Evolutionary conservation across 2,113 vertebrate species (phyloP), one percentile per base, ranked within the genome.

Genomic region (Acrocephalus kingi): DNA sequence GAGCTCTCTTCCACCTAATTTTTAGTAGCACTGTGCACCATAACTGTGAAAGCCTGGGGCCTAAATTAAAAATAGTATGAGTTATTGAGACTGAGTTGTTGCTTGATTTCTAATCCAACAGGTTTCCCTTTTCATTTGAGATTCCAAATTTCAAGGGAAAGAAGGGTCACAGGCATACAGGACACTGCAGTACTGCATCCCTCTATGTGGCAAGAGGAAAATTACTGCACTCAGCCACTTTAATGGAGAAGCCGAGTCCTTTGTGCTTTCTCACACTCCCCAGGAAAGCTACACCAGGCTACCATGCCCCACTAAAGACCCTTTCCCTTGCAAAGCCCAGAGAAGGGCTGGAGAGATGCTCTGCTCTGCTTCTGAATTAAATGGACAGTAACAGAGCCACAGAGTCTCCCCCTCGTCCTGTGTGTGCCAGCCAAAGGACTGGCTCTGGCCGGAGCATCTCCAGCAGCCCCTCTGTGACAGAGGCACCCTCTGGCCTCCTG

Each of bases 371-470:
- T 58, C 51, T 35, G 19, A 82, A 61, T 20, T 18, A 55, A 62
- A 80, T 0, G 30, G 56, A 31, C 15, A 83, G 22, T 22, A 56
- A 24, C 0, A 11, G 33, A 83, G 21, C 17, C 52, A 19, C 0
- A 35, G 35, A 35, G 0, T 16, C 17, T 55, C 10, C 12, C 11
- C 11, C 22, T 59, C 3, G 0, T 27, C 22, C 46, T 0, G 0
- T 2, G 12, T 11, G 9, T 6, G 24, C 20, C 52, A 37, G 61
- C 13, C 58, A 25, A 45, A 28, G 54, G 18, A 68, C 33, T 49
- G 48, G n/a, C 13, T 59, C 45, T 68, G 45, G 46, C 54, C 25
- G 5, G 27, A 86, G 76, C 55, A 84, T 24, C 71, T 83, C 59
- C 5, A 22, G 20, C 62, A 84, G 61, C 10, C 28, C 27, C 46